A percentile compares a stretch with the other conserved stretches of the same genome.
phyloP scores from a whole-genome alignment of 2,797 vertebrate species.

The Cacajao melanocephalus region DNA sequence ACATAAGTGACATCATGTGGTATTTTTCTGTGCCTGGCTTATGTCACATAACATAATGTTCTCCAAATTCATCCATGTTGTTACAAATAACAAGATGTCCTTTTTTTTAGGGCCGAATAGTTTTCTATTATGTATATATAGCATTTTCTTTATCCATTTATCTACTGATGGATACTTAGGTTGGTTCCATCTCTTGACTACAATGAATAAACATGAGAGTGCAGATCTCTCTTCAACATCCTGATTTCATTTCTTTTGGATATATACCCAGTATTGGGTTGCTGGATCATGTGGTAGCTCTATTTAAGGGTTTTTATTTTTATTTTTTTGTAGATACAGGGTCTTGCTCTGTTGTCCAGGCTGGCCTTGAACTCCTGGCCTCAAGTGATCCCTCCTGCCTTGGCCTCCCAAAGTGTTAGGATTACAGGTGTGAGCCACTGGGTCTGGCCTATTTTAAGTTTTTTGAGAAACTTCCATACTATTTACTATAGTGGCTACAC shows the following conservation, averaged over 20 bases:
- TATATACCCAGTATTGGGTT: neutral
- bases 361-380: neutral
- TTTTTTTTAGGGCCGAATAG: neutral
- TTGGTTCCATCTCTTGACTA: neutral
- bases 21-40: neutral
- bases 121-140: neutral
- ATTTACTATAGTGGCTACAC: neutral
- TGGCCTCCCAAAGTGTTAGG: neutral
- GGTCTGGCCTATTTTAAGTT: neutral
- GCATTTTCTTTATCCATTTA: neutral
- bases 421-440: neutral
- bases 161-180: neutral
- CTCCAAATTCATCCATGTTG: neutral
- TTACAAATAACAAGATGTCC: neutral
- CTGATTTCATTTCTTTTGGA: neutral
- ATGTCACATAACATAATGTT: neutral
- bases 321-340: neutral
- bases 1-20: neutral
- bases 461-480: neutral
- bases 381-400: neutral
- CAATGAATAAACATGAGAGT: neutral
- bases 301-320: neutral
- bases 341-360: neutral
- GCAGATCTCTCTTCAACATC: neutral
- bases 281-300: neutral